These are phyloP conservation scores for Perodicticus potto DNA, from an alignment of 2,797 vertebrate species.

Conservation along the genomic window DNA sequence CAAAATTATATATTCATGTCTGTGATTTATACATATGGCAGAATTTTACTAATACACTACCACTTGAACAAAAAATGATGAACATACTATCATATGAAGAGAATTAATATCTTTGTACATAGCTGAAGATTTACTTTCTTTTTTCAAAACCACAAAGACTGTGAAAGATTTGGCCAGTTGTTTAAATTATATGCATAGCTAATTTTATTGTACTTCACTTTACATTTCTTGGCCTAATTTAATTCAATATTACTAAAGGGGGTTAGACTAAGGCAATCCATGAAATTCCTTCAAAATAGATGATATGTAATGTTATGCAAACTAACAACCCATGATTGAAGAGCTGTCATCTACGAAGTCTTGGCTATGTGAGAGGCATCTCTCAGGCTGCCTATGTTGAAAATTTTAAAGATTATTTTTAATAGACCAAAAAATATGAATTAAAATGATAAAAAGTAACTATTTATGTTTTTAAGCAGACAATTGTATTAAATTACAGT, in stretches of 20 bases:
- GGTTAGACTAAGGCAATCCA: neutral
- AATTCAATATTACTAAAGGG: neutral
- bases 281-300: neutral
- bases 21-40: neutral
- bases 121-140: neutral
- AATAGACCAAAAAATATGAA: neutral
- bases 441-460: neutral
- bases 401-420: neutral
- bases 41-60: neutral
- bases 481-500: neutral
- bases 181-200: neutral
- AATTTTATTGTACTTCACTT: neutral
- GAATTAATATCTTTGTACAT: neutral
- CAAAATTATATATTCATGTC: neutral
- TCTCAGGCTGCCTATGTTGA: neutral
- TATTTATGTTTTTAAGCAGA: neutral
- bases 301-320: neutral
- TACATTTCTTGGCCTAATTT: neutral
- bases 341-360: neutral
- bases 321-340: neutral
- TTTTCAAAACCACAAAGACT: neutral
- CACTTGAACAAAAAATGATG: neutral
- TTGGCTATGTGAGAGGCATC: neutral
- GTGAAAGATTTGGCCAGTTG: neutral
- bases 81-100: neutral